Conservation (phyloP, 2,797 vertebrate genomes). For the Phylloscopus collybita region DNA sequence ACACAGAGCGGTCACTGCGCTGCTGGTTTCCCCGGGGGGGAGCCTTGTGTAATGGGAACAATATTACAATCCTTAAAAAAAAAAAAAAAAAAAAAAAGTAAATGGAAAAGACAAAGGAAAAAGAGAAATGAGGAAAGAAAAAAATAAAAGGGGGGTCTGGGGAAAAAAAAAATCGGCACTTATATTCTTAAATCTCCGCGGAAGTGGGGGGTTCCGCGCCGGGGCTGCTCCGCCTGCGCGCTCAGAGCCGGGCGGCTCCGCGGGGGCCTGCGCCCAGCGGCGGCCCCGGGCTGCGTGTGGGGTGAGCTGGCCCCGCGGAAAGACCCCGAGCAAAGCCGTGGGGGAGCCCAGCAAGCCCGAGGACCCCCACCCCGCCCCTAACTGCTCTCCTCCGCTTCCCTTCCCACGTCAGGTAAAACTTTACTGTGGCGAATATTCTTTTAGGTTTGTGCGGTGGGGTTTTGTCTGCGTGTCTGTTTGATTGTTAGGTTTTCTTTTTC, state of each 20-base stretch:
- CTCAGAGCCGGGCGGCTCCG: not conserved
- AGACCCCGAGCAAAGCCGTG: not conserved
- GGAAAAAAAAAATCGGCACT: not conserved
- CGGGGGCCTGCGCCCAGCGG: not conserved
- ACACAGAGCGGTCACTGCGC: not conserved
- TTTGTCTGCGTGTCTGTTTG: not conserved
- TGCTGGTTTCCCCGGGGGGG: not conserved
- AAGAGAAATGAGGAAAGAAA: not conserved
- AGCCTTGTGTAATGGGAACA: not conserved
- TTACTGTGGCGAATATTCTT: conserved; percentile 69
- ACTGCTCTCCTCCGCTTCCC: not conserved
- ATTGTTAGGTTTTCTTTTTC: not conserved
- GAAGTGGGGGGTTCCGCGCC: not conserved
- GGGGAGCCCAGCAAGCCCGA: not conserved
- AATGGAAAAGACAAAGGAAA: fast-evolving
- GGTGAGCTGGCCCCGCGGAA: not conserved
- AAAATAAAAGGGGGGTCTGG: not conserved
- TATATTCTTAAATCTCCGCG: not conserved
- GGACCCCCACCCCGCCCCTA: not conserved
- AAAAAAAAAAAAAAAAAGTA: not conserved
- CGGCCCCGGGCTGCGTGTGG: not conserved
- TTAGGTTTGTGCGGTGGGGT: conserved; percentile 27
- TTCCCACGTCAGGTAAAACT: conserved; percentile 49
- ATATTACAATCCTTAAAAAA: not conserved
- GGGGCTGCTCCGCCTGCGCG: not conserved